Evolutionary conservation across 2,888 invertebrate species (phyloP).

Genomic region (Limnephilus rhombicus): DNA sequence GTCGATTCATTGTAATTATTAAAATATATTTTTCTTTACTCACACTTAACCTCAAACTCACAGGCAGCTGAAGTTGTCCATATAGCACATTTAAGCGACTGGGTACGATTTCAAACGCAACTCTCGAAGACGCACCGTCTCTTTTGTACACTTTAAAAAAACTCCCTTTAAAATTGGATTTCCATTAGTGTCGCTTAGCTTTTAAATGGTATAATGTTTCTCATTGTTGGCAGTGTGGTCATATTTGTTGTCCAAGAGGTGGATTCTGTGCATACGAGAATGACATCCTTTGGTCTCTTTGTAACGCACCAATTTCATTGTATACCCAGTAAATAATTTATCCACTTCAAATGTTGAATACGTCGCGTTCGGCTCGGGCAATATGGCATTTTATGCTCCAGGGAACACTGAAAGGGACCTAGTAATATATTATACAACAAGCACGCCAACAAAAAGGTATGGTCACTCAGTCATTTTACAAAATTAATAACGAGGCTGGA

Average conservation of each 20-base stretch:
- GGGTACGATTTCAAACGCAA: neutral
- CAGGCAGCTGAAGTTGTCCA: neutral
- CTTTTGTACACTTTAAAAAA: neutral
- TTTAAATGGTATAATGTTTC: neutral
- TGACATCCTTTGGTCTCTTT: conserved; percentile 44
- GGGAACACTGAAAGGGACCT: conserved; percentile 39
- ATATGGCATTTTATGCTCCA: conserved; percentile 50
- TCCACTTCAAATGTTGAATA: conserved; percentile 62
- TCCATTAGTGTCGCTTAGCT: neutral
- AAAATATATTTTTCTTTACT: conserved; percentile 42
- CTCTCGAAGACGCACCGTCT: neutral
- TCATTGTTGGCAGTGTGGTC: neutral
- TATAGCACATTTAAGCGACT: neutral
- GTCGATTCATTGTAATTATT: conserved; percentile 45
- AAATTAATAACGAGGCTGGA: conserved; percentile 15
- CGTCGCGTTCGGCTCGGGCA: conserved; percentile 44
- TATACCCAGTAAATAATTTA: conserved; percentile 63
- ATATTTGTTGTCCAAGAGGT: conserved; percentile 12
- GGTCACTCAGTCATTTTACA: conserved; percentile 19
- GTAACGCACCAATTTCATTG: conserved; percentile 43
- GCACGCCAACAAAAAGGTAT: conserved; percentile 12
- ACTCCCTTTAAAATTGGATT: neutral
- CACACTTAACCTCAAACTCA: conserved; percentile 7
- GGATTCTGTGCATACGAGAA: conserved; percentile 33
- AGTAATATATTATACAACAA: conserved; percentile 2